Percentiles rank a stretch among this genome's conserved stretches.
Conservation (phyloP, 2,797 vertebrate genomes). For the Enteromius thamalakanensis region DNA sequence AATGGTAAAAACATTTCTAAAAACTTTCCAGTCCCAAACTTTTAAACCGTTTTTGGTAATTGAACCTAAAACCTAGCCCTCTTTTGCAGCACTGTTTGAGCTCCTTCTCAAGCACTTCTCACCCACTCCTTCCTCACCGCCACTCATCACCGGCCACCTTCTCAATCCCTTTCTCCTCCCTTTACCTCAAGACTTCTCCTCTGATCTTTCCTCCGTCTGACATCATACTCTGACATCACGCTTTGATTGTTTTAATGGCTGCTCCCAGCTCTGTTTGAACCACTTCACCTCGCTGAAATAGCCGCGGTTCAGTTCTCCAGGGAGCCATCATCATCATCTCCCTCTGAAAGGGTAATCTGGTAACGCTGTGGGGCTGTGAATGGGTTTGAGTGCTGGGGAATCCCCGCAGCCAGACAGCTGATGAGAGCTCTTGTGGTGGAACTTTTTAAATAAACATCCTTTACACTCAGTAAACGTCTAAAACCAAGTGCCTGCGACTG, state of each 20-base stretch:
- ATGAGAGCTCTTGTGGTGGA: constrained; percentile 28
- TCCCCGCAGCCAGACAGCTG: constrained; percentile 29
- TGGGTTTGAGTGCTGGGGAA: constrained; percentile 22
- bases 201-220: constrained; percentile 16
- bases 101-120: not conserved
- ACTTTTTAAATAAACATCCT: constrained; percentile 39
- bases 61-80: not conserved
- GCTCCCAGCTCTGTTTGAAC: not conserved
- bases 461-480: constrained; percentile 35
- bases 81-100: not conserved
- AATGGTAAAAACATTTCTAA: too few relatives aligned
- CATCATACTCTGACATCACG: constrained; percentile 25
- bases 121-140: constrained; percentile 14
- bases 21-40: not conserved
- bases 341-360: not conserved
- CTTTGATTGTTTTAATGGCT: not conserved
- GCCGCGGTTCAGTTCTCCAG: not conserved
- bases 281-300: constrained; percentile 4
- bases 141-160: constrained; percentile 29
- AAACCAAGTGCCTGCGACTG: constrained; percentile 15
- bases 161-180: constrained; percentile 14
- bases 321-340: not conserved
- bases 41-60: not conserved
- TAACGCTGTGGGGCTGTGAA: not conserved
- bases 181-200: constrained; percentile 14